A percentile compares a stretch with the other conserved stretches of the same genome.
These are phyloP conservation scores for Emys orbicularis DNA, from an alignment of 2,797 vertebrate genomes.

Conservation along the genomic window DNA sequence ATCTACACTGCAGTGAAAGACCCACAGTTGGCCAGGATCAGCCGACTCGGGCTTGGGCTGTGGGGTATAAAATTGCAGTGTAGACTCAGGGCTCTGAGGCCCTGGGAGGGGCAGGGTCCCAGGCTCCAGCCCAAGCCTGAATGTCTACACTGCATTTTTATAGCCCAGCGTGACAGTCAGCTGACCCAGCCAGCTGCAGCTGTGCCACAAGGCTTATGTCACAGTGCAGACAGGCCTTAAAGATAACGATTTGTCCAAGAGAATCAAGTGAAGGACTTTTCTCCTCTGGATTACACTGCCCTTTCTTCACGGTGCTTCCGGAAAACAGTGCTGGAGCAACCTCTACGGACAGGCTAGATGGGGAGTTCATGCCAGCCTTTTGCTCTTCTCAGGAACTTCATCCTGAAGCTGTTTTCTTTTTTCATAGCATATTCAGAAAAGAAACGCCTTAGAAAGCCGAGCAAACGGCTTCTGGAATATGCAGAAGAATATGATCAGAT, in stretches of 20 bases:
- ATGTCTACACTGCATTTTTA: not conserved
- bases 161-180: not conserved
- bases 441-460: conserved; percentile 96
- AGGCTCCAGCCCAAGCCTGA: not conserved
- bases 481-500: conserved; percentile 95
- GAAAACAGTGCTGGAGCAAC: conserved; percentile 11
- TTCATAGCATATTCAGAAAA: conserved; percentile 87
- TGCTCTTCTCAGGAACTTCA: conserved; percentile 30
- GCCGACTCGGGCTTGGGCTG: not conserved
- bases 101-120: not conserved
- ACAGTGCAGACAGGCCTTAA: not conserved
- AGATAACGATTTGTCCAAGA: not conserved
- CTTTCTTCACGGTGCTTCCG: not conserved
- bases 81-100: not conserved
- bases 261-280: not conserved
- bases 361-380: not conserved
- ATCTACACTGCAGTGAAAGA: not conserved
- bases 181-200: not conserved
- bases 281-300: not conserved
- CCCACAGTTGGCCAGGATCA: not conserved
- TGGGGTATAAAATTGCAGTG: not conserved
- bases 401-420: conserved; percentile 70
- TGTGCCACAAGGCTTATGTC: not conserved
- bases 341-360: not conserved
- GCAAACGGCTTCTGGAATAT: conserved; percentile 95